Conservation (phyloP, 1,140 invertebrate genomes). For the Musca vetustissima region DNA sequence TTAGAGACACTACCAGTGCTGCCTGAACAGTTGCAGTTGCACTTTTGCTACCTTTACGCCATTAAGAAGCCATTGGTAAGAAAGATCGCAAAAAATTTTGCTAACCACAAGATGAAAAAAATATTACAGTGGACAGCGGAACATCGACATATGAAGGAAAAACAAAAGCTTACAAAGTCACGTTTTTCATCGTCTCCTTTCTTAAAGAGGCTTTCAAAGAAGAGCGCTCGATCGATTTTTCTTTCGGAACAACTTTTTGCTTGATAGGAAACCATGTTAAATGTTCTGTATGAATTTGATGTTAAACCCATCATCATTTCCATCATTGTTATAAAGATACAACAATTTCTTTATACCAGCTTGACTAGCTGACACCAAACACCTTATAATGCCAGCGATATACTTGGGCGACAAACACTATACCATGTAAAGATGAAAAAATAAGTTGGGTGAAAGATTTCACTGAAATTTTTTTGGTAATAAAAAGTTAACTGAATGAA, state of each 20-base stretch:
- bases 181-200: background rate
- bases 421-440: too few relatives aligned
- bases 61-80: constrained; percentile 9
- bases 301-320: constrained; percentile 16
- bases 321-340: constrained; percentile 6
- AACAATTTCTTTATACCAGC: background rate
- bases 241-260: background rate
- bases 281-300: constrained; percentile 15
- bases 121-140: constrained; percentile 3
- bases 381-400: background rate
- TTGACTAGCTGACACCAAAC: background rate
- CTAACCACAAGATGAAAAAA: background rate
- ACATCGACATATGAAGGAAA: constrained; percentile 7
- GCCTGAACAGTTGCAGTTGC: constrained; percentile 11
- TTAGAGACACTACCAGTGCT: constrained; percentile 2
- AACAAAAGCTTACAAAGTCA: constrained; percentile 18
- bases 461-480: too few relatives aligned
- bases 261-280: background rate
- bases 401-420: too few relatives aligned
- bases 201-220: background rate
- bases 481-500: too few relatives aligned
- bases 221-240: background rate
- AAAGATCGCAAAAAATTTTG: background rate
- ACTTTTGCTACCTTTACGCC: constrained; percentile 18
- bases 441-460: too few relatives aligned